Evolutionary conservation across 2,888 invertebrate genomes (phyloP).

Genomic region (Conomelus anceps): DNA sequence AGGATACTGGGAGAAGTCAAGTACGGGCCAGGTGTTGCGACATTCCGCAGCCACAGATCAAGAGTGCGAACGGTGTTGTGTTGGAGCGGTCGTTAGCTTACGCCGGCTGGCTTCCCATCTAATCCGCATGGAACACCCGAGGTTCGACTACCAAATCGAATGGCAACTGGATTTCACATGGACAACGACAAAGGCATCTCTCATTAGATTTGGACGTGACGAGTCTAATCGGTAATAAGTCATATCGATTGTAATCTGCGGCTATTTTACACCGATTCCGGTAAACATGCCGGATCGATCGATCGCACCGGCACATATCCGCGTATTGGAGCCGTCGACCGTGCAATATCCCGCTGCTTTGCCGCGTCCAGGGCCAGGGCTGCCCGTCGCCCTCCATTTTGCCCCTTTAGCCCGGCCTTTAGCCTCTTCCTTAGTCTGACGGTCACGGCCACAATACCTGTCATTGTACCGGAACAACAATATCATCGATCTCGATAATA

Average conservation of each 20-base stretch:
- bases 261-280: constrained; percentile 9
- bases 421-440: not conserved
- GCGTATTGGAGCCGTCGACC: not conserved
- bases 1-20: not conserved
- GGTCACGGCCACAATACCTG: not conserved
- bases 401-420: not conserved
- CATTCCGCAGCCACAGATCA: not conserved
- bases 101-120: not conserved
- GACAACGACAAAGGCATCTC: not conserved
- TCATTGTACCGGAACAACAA: not conserved
- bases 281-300: not conserved
- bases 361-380: not conserved
- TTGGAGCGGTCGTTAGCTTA: not conserved
- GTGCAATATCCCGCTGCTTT: not conserved
- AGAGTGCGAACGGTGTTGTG: not conserved
- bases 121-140: too few relatives aligned
- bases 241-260: constrained; percentile 8
- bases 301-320: constrained; percentile 2
- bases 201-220: constrained; percentile 3
- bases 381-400: not conserved
- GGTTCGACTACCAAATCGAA: not conserved
- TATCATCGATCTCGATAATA: not conserved
- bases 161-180: constrained; percentile 11
- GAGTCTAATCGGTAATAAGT: constrained; percentile 10
- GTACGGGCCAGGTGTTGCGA: not conserved